phyloP scores from a whole-genome alignment of 1,140 invertebrate species.

The Ostrea edulis region DNA sequence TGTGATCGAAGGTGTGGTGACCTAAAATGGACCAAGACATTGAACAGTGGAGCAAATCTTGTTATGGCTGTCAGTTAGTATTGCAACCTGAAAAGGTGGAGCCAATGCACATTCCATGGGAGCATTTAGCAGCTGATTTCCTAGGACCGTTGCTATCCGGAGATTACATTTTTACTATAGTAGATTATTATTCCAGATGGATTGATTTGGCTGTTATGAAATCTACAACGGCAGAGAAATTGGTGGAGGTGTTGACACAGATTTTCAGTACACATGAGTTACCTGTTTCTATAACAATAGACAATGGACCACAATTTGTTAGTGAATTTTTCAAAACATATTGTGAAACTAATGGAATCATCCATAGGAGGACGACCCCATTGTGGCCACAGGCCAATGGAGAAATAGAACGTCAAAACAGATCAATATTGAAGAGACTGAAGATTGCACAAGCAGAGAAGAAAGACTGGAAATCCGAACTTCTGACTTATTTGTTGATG shows the following conservation, averaged over 20 bases:
- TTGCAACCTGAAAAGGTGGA: slow-evolving; percentile 39
- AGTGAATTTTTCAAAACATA: not conserved
- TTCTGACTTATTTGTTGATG: too few relatives aligned
- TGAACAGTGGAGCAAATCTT: too few relatives aligned
- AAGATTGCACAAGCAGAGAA: slow-evolving; percentile 53
- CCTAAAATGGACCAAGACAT: slow-evolving; percentile 55
- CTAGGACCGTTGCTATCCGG: slow-evolving; percentile 49
- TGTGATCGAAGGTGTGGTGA: not conserved
- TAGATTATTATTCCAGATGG: slow-evolving; percentile 37
- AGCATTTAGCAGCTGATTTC: slow-evolving; percentile 58
- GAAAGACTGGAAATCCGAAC: slow-evolving; percentile 52
- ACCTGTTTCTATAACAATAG: slow-evolving; percentile 29
- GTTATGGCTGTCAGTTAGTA: slow-evolving; percentile 56
- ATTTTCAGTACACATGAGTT: slow-evolving; percentile 22
- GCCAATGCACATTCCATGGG: slow-evolving; percentile 55
- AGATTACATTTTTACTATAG: slow-evolving; percentile 1
- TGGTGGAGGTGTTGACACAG: not conserved
- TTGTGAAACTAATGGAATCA: slow-evolving; percentile 32
- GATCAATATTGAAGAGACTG: slow-evolving; percentile 62
- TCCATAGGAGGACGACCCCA: slow-evolving; percentile 50
- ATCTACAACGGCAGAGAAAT: not conserved
- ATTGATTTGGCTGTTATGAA: not conserved
- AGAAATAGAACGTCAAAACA: slow-evolving; percentile 58
- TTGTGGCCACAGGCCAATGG: slow-evolving; percentile 62
- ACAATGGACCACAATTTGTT: slow-evolving; percentile 47